Conservation (phyloP, 2,113 vertebrate species). For the Propithecus coquereli region DNA sequence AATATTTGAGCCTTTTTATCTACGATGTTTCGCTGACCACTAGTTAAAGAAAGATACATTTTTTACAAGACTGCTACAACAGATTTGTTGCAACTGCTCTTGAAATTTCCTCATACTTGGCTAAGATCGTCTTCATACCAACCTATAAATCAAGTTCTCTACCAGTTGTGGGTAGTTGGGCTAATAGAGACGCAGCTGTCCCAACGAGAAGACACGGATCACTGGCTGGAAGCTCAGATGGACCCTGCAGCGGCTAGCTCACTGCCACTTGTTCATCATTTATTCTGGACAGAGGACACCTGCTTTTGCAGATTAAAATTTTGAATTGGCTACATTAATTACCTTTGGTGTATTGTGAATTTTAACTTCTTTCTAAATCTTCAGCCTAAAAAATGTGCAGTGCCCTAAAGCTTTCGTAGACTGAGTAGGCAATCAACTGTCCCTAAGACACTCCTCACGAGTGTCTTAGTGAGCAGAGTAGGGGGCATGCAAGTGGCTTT, state of each 20-base stretch:
- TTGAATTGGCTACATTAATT: not conserved
- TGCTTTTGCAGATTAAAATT: not conserved
- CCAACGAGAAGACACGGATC: not conserved
- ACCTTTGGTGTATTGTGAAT: not conserved
- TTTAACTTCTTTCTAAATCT: not conserved
- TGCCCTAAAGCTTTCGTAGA: not conserved
- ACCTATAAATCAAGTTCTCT: not conserved
- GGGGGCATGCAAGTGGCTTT: not conserved
- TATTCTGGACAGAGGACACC: not conserved
- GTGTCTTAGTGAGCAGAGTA: not conserved
- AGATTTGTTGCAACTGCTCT: not conserved
- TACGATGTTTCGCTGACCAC: not conserved
- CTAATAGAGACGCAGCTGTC: not conserved
- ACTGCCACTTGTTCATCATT: not conserved
- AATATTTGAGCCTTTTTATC: not conserved
- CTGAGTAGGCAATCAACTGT: not conserved
- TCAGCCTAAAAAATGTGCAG: not conserved
- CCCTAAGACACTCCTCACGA: not conserved
- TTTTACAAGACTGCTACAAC: not conserved
- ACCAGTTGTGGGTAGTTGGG: not conserved
- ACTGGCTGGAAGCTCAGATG: not conserved
- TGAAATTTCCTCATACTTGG: not conserved
- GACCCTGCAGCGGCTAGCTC: not conserved
- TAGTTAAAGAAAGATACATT: not conserved
- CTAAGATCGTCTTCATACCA: not conserved